Evolutionary conservation across 2,113 vertebrate species (phyloP), one percentile per base, ranked within the genome.

Genomic region (Sinocyclocheilus grahami): DNA sequence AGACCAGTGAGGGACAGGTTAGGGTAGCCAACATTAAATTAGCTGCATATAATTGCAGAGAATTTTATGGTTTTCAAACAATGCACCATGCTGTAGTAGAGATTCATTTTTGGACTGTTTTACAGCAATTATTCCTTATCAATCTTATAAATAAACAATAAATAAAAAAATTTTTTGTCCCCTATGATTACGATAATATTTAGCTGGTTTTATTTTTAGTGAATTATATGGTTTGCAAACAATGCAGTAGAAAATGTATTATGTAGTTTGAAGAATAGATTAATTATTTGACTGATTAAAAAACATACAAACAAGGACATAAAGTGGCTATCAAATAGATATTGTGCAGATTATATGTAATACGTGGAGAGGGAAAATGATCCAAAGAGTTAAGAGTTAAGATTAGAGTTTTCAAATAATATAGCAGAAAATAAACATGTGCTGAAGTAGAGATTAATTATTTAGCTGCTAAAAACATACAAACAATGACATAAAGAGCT

Each of bases 1-100:
- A 90, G 89, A 93, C 91, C 84, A 84, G 83, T 90, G 37, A 81
- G 2, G 14, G 39, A 58, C 24, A 80, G 65, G 76, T 60, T 30
- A 60, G 78, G 58, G 53, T 63, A 78, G 46, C 48, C 8, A 62
- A 48, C 69, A 85, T 82, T 27, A 42, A 22, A 65, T 46, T 9
- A 20, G 37, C 18, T 22, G 69, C 0, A 1, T 20, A 55, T 1
- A 78, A 76, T 27, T 55, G 13, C 53, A 55, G 14, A 16, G 51
- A 53, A 58, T 58, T 60, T 60, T 22, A 60, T 7, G 2, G 55
- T 62, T n/a, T 62, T 62, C 5, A 55, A 55, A 55, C 53, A 55
- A 55, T 20, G 20, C 5, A 20, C 53, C 53, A 60, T 60, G 58
- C 9, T 9, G 7, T 2, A n/a, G 20, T 0, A n/a, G 58, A 62